Conservation (phyloP, 1,140 invertebrate species). For the Nasonia vitripennis region DNA sequence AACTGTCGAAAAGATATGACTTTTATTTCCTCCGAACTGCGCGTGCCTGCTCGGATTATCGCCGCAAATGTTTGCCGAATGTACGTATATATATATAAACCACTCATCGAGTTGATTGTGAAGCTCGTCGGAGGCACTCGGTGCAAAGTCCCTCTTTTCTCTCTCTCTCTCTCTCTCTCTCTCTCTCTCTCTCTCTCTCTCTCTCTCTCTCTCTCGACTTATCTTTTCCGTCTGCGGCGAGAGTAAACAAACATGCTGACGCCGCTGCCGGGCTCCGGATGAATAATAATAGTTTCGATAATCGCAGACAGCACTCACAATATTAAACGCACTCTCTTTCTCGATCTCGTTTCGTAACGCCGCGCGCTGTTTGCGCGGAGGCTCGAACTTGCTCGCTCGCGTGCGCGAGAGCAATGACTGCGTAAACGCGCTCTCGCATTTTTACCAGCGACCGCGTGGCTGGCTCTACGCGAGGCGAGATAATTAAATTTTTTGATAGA, state of each 20-base stretch:
- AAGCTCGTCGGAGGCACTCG: neutral
- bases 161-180: no score
- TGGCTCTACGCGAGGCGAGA: neutral
- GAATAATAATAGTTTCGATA: slow-evolving; percentile 6
- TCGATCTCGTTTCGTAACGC: neutral
- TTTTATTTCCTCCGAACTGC: slow-evolving; percentile 15
- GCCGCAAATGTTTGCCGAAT: slow-evolving; percentile 21
- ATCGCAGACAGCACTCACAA: neutral
- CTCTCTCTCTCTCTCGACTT: neutral
- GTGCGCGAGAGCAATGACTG: slow-evolving; percentile 17
- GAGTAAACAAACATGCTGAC: neutral
- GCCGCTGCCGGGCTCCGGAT: neutral
- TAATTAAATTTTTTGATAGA: slow-evolving; percentile 19
- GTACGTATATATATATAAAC: neutral
- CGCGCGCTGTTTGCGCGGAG: neutral
- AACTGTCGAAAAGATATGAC: neutral
- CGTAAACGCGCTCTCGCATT: neutral
- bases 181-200: no score
- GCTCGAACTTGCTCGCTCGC: neutral
- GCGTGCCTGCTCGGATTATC: slow-evolving; percentile 14
- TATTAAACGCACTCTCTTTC: neutral
- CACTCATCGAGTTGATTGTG: neutral
- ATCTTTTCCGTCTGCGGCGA: neutral
- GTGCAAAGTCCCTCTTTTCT: slow-evolving; percentile 16
- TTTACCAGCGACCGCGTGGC: slow-evolving; percentile 8